These are phyloP conservation scores for Suncus etruscus DNA, from an alignment of 2,113 vertebrate species.

Conservation along the genomic window DNA sequence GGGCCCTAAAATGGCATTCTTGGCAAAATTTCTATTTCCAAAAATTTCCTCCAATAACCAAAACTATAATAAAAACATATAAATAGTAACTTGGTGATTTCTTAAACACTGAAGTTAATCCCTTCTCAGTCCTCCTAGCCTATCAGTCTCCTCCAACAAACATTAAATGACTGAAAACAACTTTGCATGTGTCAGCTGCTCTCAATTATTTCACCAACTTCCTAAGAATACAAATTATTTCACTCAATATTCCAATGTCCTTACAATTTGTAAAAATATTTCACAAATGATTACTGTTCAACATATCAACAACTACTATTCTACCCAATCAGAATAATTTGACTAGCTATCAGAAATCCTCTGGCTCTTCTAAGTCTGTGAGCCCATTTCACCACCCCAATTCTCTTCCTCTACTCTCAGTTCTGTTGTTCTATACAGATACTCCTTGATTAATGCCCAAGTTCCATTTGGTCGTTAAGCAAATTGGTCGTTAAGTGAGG, in stretches of 20 bases:
- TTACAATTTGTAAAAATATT: neutral
- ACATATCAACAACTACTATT: neutral
- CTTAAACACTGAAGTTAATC: neutral
- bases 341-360: neutral
- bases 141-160: neutral
- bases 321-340: neutral
- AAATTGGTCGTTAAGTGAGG: no score
- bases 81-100: neutral
- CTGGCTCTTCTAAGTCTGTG: neutral
- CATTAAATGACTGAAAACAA: neutral
- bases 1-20: neutral
- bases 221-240: neutral
- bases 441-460: no score
- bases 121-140: neutral
- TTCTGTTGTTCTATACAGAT: neutral
- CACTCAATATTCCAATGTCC: neutral
- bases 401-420: neutral
- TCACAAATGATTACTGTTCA: neutral
- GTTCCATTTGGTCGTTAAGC: no score
- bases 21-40: conserved; percentile 19
- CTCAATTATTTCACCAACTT: neutral
- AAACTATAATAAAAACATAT: conserved; percentile 14
- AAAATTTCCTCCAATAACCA: neutral
- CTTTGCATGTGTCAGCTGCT: neutral
- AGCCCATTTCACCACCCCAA: neutral